Evolutionary conservation across 2,888 invertebrate genomes (phyloP).

Genomic region (Cosmia trapezina): DNA sequence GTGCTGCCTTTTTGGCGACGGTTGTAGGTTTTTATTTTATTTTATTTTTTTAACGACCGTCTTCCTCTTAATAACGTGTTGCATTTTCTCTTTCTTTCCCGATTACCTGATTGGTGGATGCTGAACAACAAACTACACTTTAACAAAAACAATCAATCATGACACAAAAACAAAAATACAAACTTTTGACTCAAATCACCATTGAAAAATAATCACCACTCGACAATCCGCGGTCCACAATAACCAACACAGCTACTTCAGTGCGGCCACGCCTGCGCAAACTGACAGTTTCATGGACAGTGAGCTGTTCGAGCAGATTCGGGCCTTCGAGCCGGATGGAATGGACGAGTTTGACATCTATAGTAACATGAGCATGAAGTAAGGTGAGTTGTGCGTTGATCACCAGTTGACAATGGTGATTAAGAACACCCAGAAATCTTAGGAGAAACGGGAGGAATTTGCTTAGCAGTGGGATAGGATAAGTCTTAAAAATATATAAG

Average conservation of each 20-base stretch:
- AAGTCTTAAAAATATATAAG: neutral
- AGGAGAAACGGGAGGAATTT: neutral
- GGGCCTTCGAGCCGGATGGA: constrained; percentile 83
- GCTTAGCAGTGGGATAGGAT: neutral
- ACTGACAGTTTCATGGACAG: constrained; percentile 85
- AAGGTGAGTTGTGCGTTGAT: constrained; percentile 70
- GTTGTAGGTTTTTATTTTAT: constrained; percentile 62
- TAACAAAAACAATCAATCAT: neutral
- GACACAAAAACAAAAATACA: neutral
- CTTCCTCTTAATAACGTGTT: constrained; percentile 84
- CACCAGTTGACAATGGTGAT: neutral
- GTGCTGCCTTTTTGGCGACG: constrained; percentile 89
- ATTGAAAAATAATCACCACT: constrained; percentile 29
- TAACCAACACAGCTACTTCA: constrained; percentile 80
- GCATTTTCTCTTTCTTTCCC: constrained; percentile 90
- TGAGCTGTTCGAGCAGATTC: constrained; percentile 85
- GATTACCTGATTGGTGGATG: constrained; percentile 75
- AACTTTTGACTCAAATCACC: constrained; percentile 10
- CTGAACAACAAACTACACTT: constrained; percentile 33
- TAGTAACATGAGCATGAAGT: constrained; percentile 82
- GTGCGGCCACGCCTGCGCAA: constrained; percentile 82
- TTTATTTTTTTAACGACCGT: constrained; percentile 78
- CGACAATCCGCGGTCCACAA: constrained; percentile 9
- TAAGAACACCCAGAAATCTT: neutral
- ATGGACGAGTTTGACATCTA: constrained; percentile 85